These are phyloP conservation scores for Protonibea diacanthus DNA, from an alignment of 2,797 vertebrate genomes.

Conservation along the genomic window DNA sequence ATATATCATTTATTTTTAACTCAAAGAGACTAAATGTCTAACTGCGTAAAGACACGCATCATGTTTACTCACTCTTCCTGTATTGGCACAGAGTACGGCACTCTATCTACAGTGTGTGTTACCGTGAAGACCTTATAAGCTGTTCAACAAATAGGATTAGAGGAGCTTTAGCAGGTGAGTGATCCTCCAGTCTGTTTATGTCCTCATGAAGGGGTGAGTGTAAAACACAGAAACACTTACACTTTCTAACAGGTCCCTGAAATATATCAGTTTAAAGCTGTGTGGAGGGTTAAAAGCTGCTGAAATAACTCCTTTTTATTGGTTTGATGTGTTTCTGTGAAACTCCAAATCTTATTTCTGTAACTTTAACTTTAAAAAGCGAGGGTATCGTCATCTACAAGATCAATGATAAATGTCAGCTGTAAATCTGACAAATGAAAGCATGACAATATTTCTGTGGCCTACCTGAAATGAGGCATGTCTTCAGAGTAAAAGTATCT, in stretches of 20 bases:
- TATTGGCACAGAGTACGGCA: background rate
- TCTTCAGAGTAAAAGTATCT: slow-evolving; percentile 24
- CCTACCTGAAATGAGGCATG: slow-evolving; percentile 68
- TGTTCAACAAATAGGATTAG: slow-evolving; percentile 73
- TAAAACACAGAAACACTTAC: slow-evolving; percentile 35
- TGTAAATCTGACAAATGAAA: background rate
- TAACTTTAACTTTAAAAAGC: background rate
- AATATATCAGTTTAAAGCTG: no score
- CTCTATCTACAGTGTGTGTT: slow-evolving; percentile 4
- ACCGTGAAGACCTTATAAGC: slow-evolving; percentile 58
- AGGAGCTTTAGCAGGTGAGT: slow-evolving; percentile 65
- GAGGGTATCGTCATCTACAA: background rate
- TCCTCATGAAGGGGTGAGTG: slow-evolving; percentile 23
- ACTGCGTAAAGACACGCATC: background rate
- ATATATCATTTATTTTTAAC: background rate
- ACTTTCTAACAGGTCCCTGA: slow-evolving; percentile 42
- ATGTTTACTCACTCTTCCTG: slow-evolving; percentile 11
- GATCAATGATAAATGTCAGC: background rate
- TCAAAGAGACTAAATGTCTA: background rate
- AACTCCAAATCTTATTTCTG: background rate
- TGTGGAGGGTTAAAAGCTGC: background rate
- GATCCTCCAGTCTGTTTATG: slow-evolving; percentile 43
- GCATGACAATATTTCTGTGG: background rate
- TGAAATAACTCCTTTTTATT: slow-evolving; percentile 1
- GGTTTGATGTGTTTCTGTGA: background rate